Evolutionary conservation across 2,888 invertebrate genomes (phyloP).

Genomic region (Cheilosia vernalis): DNA sequence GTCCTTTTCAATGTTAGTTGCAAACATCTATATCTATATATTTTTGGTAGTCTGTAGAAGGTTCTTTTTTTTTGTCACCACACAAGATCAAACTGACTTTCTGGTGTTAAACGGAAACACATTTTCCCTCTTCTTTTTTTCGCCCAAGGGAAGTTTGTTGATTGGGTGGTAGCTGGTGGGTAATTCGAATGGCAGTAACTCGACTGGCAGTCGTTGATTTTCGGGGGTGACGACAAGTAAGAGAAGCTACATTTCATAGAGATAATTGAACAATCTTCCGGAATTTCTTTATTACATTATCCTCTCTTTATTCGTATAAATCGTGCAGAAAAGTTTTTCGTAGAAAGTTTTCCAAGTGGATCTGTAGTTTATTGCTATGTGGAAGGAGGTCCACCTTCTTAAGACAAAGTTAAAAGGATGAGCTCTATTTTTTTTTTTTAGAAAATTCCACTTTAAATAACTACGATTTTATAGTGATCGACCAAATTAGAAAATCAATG

Average conservation of each 20-base stretch:
- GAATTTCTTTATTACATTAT: constrained; percentile 63
- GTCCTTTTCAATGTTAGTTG: constrained; percentile 1
- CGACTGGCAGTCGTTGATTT: constrained; percentile 11
- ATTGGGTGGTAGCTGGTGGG: constrained; percentile 4
- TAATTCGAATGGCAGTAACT: constrained; percentile 24
- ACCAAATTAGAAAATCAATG: no score
- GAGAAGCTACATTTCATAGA: constrained; percentile 37
- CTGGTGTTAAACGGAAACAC: constrained; percentile 17
- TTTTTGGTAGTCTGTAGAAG: neutral
- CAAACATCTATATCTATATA: constrained; percentile 5
- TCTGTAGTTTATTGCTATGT: neutral
- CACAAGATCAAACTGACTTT: constrained; percentile 28
- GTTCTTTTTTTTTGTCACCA: constrained; percentile 10
- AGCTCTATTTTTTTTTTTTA: no score
- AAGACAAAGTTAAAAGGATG: no score
- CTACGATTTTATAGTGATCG: no score
- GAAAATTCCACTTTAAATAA: neutral
- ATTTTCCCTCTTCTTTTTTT: neutral
- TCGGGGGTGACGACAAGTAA: constrained; percentile 17
- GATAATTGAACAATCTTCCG: constrained; percentile 65
- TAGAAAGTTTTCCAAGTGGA: neutral
- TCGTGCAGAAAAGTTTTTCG: constrained; percentile 9
- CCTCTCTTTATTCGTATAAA: constrained; percentile 32
- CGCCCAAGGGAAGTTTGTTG: neutral
- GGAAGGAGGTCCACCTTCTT: neutral